Conservation (phyloP, 2,113 vertebrate species). For the Lonchura striata region DNA sequence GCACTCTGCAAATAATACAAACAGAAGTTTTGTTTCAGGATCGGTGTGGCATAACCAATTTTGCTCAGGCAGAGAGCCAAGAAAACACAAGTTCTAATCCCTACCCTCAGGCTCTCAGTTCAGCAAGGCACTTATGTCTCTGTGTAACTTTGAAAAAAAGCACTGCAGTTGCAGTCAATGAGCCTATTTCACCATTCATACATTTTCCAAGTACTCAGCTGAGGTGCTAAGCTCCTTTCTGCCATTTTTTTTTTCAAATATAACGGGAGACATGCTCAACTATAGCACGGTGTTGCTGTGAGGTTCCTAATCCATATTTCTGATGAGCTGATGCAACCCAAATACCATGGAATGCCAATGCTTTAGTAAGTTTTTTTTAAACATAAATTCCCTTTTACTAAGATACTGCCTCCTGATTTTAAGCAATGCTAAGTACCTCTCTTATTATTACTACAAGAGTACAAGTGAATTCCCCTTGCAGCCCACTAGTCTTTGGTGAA, state of each 20-base stretch:
- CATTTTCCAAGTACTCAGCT: background rate
- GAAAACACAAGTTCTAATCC: conserved; percentile 49
- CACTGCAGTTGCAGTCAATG: background rate
- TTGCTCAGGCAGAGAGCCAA: conserved; percentile 47
- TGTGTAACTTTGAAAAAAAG: conserved; percentile 10
- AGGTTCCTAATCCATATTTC: background rate
- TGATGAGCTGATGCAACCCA: background rate
- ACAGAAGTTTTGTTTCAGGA: conserved; percentile 38
- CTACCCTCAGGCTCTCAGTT: conserved; percentile 22
- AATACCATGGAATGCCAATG: fast-evolving
- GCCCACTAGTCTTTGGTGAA: background rate
- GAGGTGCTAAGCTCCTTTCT: background rate
- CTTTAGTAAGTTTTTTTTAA: background rate
- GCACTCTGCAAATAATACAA: conserved; percentile 35
- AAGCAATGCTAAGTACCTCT: background rate
- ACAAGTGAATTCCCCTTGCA: background rate
- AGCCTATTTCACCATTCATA: background rate
- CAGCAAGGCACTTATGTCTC: conserved; percentile 7
- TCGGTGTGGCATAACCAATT: conserved; percentile 60
- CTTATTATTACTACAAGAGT: background rate
- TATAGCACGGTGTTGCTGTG: background rate
- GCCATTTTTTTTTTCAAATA: background rate
- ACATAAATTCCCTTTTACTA: background rate
- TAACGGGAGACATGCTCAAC: background rate
- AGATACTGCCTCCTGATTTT: background rate